A percentile compares a stretch with the other conserved stretches of the same genome.
Evolutionary conservation across 2,113 vertebrate species (phyloP).

Genomic region (Cacatua alba): DNA sequence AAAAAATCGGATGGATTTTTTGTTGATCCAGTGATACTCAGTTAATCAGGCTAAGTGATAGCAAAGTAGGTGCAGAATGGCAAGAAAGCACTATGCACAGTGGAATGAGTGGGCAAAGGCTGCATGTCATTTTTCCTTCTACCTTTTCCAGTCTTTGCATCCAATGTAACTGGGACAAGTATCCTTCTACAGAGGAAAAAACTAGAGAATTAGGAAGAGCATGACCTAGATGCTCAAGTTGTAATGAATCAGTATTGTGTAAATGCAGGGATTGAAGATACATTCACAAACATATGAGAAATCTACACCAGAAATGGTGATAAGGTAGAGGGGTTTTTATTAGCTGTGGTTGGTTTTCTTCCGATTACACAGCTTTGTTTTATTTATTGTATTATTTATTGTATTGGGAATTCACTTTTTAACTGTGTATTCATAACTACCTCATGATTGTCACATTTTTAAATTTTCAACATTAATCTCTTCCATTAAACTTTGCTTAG

Average conservation of each 20-base stretch:
- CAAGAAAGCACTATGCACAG: neutral
- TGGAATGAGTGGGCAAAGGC: neutral
- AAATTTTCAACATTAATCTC: neutral
- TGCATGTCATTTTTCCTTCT: neutral
- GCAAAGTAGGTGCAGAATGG: neutral
- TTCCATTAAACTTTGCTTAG: neutral
- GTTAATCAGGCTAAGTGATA: neutral
- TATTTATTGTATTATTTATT: neutral
- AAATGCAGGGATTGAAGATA: neutral
- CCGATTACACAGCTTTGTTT: neutral
- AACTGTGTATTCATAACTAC: neutral
- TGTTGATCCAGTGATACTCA: neutral
- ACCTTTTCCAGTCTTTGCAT: neutral
- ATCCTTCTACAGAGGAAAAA: neutral
- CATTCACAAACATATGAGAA: fast-evolving
- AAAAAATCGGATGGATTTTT: neutral
- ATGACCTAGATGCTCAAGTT: neutral
- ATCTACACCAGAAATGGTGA: neutral
- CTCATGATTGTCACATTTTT: neutral
- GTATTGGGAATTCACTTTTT: neutral
- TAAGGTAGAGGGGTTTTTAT: neutral
- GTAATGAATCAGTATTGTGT: neutral
- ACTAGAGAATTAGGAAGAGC: neutral
- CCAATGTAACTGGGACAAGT: neutral
- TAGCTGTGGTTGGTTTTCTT: neutral